These are phyloP conservation scores for Steinernema feltiae DNA, from an alignment of 1,140 invertebrate genomes.

Conservation along the genomic window DNA sequence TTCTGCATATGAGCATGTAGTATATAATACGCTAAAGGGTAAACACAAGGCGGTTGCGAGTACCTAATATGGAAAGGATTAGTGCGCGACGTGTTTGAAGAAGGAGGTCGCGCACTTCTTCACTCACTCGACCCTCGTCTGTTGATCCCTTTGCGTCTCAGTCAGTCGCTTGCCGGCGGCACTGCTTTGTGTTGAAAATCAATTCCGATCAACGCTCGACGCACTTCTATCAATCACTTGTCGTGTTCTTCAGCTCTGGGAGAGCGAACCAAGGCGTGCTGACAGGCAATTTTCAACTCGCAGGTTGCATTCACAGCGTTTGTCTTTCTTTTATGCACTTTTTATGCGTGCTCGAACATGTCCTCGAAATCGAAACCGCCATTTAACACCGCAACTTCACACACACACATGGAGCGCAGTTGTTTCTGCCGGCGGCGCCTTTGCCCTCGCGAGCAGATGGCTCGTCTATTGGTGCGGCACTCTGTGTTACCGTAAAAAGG, in stretches of 20 bases:
- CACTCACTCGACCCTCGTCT: neutral
- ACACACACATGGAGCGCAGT: too few relatives aligned
- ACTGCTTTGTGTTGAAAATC: neutral
- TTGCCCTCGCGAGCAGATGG: neutral
- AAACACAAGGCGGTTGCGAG: neutral
- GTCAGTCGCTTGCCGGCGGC: neutral
- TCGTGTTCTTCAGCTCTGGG: neutral
- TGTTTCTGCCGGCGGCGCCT: neutral
- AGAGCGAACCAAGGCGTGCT: neutral
- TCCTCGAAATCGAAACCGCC: neutral
- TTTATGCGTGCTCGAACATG: neutral
- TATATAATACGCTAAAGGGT: constrained; percentile 2
- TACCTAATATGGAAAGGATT: constrained; percentile 12
- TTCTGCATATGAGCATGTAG: neutral
- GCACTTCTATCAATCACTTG: constrained; percentile 8
- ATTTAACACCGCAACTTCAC: neutral
- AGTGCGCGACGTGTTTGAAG: constrained; percentile 13
- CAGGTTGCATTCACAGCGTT: neutral
- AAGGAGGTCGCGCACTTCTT: neutral
- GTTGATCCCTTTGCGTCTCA: neutral
- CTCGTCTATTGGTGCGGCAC: neutral
- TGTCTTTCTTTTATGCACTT: neutral
- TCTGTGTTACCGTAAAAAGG: neutral
- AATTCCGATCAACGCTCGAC: neutral
- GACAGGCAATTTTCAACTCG: neutral